Base-by-base conservation (phyloP, 2,113 vertebrate genomes). In the Sus scrofa region DNA sequence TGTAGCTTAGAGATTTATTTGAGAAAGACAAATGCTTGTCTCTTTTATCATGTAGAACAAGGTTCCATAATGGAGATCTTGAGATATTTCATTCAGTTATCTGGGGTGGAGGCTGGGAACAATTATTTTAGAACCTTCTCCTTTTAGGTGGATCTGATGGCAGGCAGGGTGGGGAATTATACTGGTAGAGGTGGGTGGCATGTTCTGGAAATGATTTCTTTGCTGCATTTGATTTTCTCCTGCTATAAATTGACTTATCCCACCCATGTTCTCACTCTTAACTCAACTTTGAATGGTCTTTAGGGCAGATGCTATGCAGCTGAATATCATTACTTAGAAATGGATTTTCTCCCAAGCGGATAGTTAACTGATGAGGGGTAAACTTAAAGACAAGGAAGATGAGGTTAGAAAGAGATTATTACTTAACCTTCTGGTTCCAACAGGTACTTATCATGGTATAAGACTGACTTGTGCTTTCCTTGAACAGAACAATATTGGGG, bases 21-120 rank as follows among this genome's bases (percentile, higher is more conserved):
- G 70, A 84, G 71, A 81, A 87, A 96, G 92, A 97, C 73, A 93
- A 79, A 97, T 77, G 70, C 62, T 65, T 95, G 77, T 77, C 26
- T 92, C 34, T 78, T 78, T 83, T 34, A 4, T 32, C 60, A 10
- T 87, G 32, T 12, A 81, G 73, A 89, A 52, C 39, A 56, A 19
- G 18, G n/a, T 39, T 68, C 18, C 56, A 19, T 60, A 52, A 88
- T 62, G 56, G 82, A 83, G 77, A 19, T 54, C 63, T 37, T 15
- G 34, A 83, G 71, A 44, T 63, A 13, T 83, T 39, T 91, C 39
- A 5, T 54, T 96, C 62, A 87, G 24, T 54, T 19, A 58, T 32
- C 63, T 39, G 22, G 68, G 78, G 63, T 32, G 20, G 7, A 83
- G 44, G 30, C 58, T 65, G 60, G 37, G 34, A 73, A 68, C 78